phyloP scores from a whole-genome alignment of 2,888 invertebrate species.

The Hedychridium roseum region DNA sequence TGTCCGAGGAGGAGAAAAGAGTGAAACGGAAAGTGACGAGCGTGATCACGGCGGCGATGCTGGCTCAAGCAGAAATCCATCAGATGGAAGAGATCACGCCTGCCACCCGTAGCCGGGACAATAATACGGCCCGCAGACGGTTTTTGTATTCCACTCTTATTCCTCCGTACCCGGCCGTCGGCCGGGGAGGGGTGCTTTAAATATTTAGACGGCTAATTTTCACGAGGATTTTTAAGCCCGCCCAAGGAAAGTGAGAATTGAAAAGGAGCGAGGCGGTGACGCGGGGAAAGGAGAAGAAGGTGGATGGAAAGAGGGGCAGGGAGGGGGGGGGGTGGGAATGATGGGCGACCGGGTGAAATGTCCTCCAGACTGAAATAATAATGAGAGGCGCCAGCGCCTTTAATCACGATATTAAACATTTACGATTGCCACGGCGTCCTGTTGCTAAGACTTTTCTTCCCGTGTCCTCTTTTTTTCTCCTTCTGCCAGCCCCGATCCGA shows the following conservation, averaged over 20 bases:
- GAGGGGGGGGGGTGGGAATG: constrained; percentile 26
- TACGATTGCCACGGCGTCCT: constrained; percentile 55
- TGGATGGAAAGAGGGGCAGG: constrained; percentile 25
- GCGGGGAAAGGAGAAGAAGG: constrained; percentile 25
- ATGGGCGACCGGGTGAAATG: constrained; percentile 50
- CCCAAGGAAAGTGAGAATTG: constrained; percentile 54
- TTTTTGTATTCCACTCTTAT: constrained; percentile 42
- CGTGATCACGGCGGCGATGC: constrained; percentile 20
- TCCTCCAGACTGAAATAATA: constrained; percentile 63
- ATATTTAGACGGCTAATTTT: constrained; percentile 61
- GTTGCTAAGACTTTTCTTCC: constrained; percentile 39
- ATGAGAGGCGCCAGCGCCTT: constrained; percentile 62
- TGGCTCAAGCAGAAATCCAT: constrained; percentile 49
- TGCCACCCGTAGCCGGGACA: constrained; percentile 43
- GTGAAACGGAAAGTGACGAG: constrained; percentile 41
- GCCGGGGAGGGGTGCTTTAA: constrained; percentile 44
- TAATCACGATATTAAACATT: constrained; percentile 65
- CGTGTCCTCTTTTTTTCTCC: constrained; percentile 26
- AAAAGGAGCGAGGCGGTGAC: constrained; percentile 51
- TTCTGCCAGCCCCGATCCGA: constrained; percentile 38
- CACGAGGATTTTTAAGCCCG: constrained; percentile 54
- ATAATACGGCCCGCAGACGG: constrained; percentile 50
- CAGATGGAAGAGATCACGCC: constrained; percentile 54
- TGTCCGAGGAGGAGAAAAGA: constrained; percentile 43
- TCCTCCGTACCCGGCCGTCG: constrained; percentile 4